Percentiles rank a stretch among this genome's conserved stretches.
Evolutionary conservation across 1,140 invertebrate species (phyloP).

Genomic region (Drosophila nikananu): DNA sequence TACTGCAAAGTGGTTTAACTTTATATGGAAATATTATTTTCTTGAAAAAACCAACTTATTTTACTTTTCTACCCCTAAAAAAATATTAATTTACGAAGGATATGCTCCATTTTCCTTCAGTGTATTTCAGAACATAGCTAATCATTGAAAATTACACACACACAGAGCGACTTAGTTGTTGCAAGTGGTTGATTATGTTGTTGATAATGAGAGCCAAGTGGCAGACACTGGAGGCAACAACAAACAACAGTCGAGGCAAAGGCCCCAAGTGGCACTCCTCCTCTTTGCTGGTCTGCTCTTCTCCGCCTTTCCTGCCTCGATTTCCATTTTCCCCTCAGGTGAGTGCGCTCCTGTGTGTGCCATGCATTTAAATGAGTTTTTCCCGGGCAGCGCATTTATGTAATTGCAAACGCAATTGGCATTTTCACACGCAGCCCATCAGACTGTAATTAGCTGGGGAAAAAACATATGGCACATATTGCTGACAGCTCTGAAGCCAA

Average conservation of each 20-base stretch:
- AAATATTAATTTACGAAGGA: no score
- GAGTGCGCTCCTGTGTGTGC: slow-evolving; percentile 8
- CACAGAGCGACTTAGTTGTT: slow-evolving; percentile 31
- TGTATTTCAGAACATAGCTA: slow-evolving; percentile 21
- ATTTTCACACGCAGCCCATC: slow-evolving; percentile 41
- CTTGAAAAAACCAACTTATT: background rate
- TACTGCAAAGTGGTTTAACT: background rate
- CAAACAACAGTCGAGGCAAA: slow-evolving; percentile 33
- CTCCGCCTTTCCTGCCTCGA: background rate
- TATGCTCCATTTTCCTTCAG: background rate
- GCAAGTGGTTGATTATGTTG: slow-evolving; percentile 76
- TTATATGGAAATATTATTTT: background rate
- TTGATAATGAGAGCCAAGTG: slow-evolving; percentile 70
- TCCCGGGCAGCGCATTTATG: slow-evolving; percentile 49
- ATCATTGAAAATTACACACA: slow-evolving; percentile 44
- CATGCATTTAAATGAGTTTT: slow-evolving; percentile 75
- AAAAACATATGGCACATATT: slow-evolving; percentile 22
- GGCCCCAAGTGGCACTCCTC: slow-evolving; percentile 26
- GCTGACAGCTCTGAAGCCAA: background rate
- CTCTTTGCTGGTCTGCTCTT: background rate
- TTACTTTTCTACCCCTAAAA: background rate
- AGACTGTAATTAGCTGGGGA: slow-evolving; percentile 51
- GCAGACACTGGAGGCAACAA: slow-evolving; percentile 32
- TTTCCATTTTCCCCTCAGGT: slow-evolving; percentile 13
- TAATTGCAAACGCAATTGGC: slow-evolving; percentile 51